Evolutionary conservation across 2,888 invertebrate species (phyloP), one percentile per base, ranked within the genome.

Genomic region (Sthenelais limicola): DNA sequence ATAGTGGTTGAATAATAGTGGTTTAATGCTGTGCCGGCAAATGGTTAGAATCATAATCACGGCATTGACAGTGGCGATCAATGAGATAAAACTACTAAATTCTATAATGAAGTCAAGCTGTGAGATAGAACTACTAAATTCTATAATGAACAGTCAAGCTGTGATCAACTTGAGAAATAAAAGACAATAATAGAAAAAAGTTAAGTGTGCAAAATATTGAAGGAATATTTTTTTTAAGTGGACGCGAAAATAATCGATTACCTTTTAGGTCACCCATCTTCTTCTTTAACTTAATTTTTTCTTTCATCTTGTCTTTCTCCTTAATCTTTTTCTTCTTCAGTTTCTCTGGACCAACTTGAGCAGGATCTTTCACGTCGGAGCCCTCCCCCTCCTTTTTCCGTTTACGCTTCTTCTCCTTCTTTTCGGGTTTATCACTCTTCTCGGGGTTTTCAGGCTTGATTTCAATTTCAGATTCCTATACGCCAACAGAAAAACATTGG

Each of bases 371-470:
- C 74, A 35, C 70, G 72, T 68, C 73, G 66, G 28, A 72, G 26
- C n/a, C 73, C 12, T 38, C 58, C n/a, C n/a, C n/a, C 52, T 12
- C 76, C 74, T 77, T 79, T 72, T 79, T 81, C 72, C 78, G 80
- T 70, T 78, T 80, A 58, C 78, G 77, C 51, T 77, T 80, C 72
- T 78, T 82, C 69, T 32, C 62, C 66, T 77, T 80, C 76, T 73
- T 78, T 49, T 73, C 74, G 66, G 80, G 81, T 54, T 82, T 80
- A 33, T 79, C 78, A 15, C 38, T 4, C 48, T 79, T 79, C 54
- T 80, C 80, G 35, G 80, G 80, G 18, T 2, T 35, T 38, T 62
- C 62, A 2, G 62, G 9, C 28, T 62, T 62, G 7, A 62, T 43
- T 24, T 62, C 62, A 21, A 38, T 62, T 21, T 62, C 62, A 38